Percentiles rank a stretch among this genome's conserved stretches.
These are phyloP conservation scores for Cyrtonyx montezumae DNA, from an alignment of 2,113 vertebrate genomes.

Conservation along the genomic window DNA sequence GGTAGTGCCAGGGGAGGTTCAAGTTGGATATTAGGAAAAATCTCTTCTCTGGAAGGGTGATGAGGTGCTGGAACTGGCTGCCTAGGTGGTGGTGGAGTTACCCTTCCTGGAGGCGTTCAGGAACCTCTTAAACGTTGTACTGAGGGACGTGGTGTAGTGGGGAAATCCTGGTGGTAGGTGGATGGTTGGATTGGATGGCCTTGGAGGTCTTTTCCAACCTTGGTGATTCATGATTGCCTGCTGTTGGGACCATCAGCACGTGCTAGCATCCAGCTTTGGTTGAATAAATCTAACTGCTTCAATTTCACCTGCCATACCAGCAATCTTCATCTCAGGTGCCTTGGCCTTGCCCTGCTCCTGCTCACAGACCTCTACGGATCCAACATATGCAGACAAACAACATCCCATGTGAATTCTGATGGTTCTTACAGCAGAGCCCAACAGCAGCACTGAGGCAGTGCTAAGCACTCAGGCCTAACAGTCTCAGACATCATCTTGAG, in stretches of 20 bases:
- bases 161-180: too few relatives aligned
- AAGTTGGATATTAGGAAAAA: too few relatives aligned
- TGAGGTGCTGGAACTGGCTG: too few relatives aligned
- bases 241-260: not conserved
- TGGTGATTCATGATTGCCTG: not conserved
- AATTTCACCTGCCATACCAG: not conserved
- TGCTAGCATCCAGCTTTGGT: not conserved
- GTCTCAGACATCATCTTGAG: not conserved
- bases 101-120: too few relatives aligned
- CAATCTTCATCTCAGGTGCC: not conserved
- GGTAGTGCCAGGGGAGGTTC: too few relatives aligned
- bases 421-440: not conserved
- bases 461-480: not conserved
- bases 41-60: too few relatives aligned
- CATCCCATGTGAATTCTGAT: not conserved
- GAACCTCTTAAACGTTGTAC: too few relatives aligned
- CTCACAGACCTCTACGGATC: not conserved
- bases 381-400: fast-evolving
- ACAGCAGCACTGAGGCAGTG: not conserved
- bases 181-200: too few relatives aligned
- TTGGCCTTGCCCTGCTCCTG: not conserved
- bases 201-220: too few relatives aligned
- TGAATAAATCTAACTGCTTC: not conserved
- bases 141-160: too few relatives aligned
- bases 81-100: too few relatives aligned